A percentile compares a stretch with the other conserved stretches of the same genome.
Conservation (phyloP, 2,797 vertebrate species). For the Chromis chromis region DNA sequence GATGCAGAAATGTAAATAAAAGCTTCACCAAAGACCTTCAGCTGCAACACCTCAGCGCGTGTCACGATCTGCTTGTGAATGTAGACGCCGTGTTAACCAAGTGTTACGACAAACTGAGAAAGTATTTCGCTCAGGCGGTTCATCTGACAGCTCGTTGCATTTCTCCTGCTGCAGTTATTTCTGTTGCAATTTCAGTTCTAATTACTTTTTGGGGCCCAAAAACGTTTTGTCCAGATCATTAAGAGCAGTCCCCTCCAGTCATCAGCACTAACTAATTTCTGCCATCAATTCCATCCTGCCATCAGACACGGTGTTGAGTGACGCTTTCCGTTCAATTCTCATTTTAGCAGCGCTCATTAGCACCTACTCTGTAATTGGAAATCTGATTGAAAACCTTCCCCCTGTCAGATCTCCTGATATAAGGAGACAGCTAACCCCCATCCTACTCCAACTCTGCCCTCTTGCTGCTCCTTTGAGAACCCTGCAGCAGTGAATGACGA, state of each 20-base stretch:
- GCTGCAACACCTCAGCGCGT: not conserved
- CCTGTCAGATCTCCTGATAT: slow-evolving; percentile 6
- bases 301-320: not conserved
- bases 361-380: slow-evolving; percentile 16
- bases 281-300: slow-evolving; percentile 5
- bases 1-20: not conserved
- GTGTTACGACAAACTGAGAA: no score
- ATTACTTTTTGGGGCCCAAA: slow-evolving; percentile 3
- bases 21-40: no score
- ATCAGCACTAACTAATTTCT: slow-evolving; percentile 8
- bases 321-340: not conserved
- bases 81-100: not conserved
- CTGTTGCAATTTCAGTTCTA: not conserved
- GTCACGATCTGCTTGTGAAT: not conserved
- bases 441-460: slow-evolving; percentile 32
- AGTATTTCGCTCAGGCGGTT: no score
- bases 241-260: not conserved
- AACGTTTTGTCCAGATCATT: slow-evolving; percentile 1
- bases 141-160: no score
- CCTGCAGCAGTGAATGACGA: not conserved
- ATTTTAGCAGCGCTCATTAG: slow-evolving; percentile 30
- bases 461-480: slow-evolving; percentile 42
- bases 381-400: not conserved
- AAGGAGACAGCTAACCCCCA: not conserved
- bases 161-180: not conserved